Base-by-base conservation (phyloP, 2,888 invertebrate genomes). In the Apodemia mormo region DNA sequence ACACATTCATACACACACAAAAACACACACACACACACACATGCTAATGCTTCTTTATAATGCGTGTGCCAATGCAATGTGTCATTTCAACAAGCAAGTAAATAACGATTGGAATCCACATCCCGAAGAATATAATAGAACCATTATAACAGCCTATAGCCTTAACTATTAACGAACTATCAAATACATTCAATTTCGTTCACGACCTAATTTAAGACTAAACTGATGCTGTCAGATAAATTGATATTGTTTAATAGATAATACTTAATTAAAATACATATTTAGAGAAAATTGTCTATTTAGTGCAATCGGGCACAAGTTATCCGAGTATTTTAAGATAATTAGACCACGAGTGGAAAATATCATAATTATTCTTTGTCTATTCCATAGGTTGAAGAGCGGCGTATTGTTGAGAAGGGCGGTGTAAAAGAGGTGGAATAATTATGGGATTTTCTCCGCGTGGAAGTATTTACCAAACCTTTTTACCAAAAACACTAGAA, bases 341-440 rank as follows among this genome's bases (percentile, higher is more conserved):
- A 33, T 45, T 14, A 49, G 6, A 49, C 14, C 14, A 22, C 14
- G 56, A 52, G 37, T 29, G 14, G 29, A 22, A 64, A 65, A 68
- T 29, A 22, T 70, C 61, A 12, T 61, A 61, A 61, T 33, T 61
- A 33, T 61, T 61, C 29, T 30, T 61, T 61, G 49, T 61, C 64
- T 70, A 30, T 68, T 81, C 74, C 79, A 45, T 83, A 85, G 85
- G 76, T 82, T 71, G 77, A 79, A 52, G 76, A 78, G 29, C 73
- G 71, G 30, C 73, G 71, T 58, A 72, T 71, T 52, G 71, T 73
- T 29, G 61, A 71, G 71, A 12, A 65, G 14, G 49, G 49, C 12
- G 70, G 67, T 67, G 66, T 70, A 45, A 76, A 75, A 74, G 78
- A 77, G 58, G 29, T 75, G 69, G 76, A 76, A 43, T 73, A 75